These are phyloP conservation scores for Drosophila paranaensis DNA, from an alignment of 2,888 invertebrate genomes.

Conservation along the genomic window DNA sequence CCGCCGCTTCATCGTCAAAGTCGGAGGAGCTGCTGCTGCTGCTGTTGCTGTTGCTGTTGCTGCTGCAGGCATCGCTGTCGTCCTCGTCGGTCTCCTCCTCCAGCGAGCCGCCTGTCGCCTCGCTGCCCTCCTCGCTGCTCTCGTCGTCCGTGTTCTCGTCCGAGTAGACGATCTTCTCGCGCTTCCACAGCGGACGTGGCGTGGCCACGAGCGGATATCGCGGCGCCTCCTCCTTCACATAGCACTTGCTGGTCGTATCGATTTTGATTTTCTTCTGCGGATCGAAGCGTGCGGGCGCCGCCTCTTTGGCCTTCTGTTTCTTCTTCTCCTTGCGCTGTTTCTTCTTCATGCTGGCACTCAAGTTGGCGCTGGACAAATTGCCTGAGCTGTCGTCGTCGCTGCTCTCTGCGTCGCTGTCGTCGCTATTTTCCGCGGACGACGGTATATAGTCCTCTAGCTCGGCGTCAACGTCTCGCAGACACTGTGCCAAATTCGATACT, in stretches of 20 bases:
- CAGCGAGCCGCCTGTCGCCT: conserved; percentile 73
- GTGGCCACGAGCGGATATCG: conserved; percentile 87
- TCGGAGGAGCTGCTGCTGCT: conserved; percentile 63
- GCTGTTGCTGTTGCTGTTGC: conserved; percentile 72
- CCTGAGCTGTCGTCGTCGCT: conserved; percentile 68
- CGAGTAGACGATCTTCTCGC: conserved; percentile 85
- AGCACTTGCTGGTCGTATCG: conserved; percentile 83
- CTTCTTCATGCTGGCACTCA: conserved; percentile 84
- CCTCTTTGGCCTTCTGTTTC: conserved; percentile 76
- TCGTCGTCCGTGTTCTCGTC: conserved; percentile 85
- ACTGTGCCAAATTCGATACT: conserved; percentile 85
- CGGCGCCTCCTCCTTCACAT: conserved; percentile 86
- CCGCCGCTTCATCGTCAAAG: conserved; percentile 8
- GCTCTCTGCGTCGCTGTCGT: conserved; percentile 58
- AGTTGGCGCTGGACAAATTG: conserved; percentile 81
- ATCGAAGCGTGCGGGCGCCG: conserved; percentile 79
- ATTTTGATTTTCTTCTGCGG: conserved; percentile 85
- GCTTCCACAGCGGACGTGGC: conserved; percentile 86
- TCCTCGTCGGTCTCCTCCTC: conserved; percentile 81
- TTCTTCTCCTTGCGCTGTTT: conserved; percentile 84
- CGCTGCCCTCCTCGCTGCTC: conserved; percentile 84
- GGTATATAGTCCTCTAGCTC: conserved; percentile 84
- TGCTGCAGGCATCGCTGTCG: conserved; percentile 80
- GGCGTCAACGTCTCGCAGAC: conserved; percentile 84
- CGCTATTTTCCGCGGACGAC: conserved; percentile 82